Evolutionary conservation across 1,140 invertebrate species (phyloP).

Genomic region (Apis mellifera): DNA sequence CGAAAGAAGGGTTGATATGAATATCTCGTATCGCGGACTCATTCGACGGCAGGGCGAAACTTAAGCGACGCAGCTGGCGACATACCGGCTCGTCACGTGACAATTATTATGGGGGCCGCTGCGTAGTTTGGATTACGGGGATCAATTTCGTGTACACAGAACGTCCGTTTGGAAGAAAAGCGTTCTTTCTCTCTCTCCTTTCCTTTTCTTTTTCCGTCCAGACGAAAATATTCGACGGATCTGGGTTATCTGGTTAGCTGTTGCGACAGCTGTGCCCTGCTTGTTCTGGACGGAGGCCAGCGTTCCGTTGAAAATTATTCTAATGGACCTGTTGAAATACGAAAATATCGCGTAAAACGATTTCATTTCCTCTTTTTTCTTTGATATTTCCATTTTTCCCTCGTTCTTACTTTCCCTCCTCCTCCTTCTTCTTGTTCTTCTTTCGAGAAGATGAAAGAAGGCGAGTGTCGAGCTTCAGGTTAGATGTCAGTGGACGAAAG

Average conservation of each 20-base stretch:
- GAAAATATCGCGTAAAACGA: background rate
- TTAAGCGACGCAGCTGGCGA: conserved; percentile 44
- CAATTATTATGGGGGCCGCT: conserved; percentile 47
- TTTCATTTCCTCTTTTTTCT: too few species aligned
- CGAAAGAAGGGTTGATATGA: conserved; percentile 28
- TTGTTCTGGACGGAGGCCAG: conserved; percentile 21
- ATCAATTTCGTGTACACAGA: conserved; percentile 2
- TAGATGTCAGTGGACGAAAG: background rate
- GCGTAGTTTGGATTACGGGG: conserved; percentile 36
- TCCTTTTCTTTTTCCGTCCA: background rate
- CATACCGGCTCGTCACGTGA: conserved; percentile 43
- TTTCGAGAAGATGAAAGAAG: background rate
- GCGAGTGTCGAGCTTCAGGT: background rate
- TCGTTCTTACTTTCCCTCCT: too few species aligned
- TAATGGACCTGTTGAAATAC: background rate
- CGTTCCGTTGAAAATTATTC: background rate
- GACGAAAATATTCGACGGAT: conserved; percentile 28
- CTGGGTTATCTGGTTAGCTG: conserved; percentile 24
- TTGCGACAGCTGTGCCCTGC: conserved; percentile 38
- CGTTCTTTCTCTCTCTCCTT: background rate
- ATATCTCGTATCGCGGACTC: conserved; percentile 21
- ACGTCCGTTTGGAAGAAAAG: background rate
- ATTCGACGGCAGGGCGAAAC: background rate
- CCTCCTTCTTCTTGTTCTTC: background rate
- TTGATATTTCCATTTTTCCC: too few species aligned